Evolutionary conservation across 2,888 invertebrate genomes (phyloP).

Genomic region (Agapostemon virescens): DNA sequence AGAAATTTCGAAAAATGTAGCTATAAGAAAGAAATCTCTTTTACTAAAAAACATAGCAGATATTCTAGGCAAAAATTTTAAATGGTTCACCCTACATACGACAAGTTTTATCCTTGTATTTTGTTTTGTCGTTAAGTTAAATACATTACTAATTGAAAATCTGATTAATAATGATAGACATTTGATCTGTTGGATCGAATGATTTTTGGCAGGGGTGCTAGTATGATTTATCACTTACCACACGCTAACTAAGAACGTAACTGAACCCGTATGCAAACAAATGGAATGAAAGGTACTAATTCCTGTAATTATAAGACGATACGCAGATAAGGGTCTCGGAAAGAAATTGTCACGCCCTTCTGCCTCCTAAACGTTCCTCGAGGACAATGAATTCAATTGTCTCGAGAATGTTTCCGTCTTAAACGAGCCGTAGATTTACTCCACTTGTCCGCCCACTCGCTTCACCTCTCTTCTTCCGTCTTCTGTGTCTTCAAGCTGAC

Average conservation of each 20-base stretch:
- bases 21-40: too few species aligned
- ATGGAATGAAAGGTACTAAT: background rate
- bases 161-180: too few species aligned
- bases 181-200: too few species aligned
- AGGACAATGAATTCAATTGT: constrained; percentile 62
- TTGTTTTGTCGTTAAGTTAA: too few species aligned
- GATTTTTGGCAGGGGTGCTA: too few species aligned
- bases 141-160: too few species aligned
- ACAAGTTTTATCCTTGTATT: too few species aligned
- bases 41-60: too few species aligned
- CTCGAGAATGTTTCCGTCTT: constrained; percentile 53
- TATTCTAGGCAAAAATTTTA: too few species aligned
- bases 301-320: background rate
- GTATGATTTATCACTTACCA: too few species aligned
- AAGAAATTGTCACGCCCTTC: constrained; percentile 6
- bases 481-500: constrained; percentile 45
- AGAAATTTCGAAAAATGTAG: too few species aligned
- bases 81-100: too few species aligned
- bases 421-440: constrained; percentile 60
- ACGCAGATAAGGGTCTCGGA: constrained; percentile 9
- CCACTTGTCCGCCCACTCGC: constrained; percentile 54
- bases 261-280: background rate
- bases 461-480: constrained; percentile 42
- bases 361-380: constrained; percentile 11
- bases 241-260: background rate